Base-by-base conservation (phyloP, 1,140 invertebrate genomes). In the Papilio helenus region DNA sequence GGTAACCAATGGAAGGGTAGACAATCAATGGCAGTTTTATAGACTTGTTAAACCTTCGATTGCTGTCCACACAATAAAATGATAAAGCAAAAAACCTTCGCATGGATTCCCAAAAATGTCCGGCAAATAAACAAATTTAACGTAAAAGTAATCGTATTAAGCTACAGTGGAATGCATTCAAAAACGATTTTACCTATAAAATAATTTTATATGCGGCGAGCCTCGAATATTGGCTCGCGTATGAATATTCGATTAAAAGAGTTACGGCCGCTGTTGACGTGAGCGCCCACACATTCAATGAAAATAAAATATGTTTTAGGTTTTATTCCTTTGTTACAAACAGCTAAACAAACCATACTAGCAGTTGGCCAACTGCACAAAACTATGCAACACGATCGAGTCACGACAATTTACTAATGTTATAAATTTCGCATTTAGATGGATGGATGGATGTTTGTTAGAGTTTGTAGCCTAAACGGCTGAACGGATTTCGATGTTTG, bases 201-300 rank as follows among this genome's bases (percentile, higher is more conserved):
- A 61, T 61, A 61, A 61, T 61, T 61, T 61, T 26, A 61, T 61
- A 23, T 61, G 58, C 58, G 58, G 58, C 58, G 58, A 61, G 23
- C 23, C 10, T 26, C 58, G 23, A 23, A 26, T 26, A 61, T 12
- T 61, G 58, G 58, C 20, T 61, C 23, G 23, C 58, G 58, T 61
- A 61, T 61, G 58, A 61, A 61, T 26, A 61, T 61, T 61, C 58
- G 58, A 61, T 61, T 61, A 61, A 61, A 61, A 61, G 58, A 61
- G 58, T 61, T 61, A 61, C 58, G 2, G 58, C 23, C 58, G 58
- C 58, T 61, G 58, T 26, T 61, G 58, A 61, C 58, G 58, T 61
- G n/a, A 58, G 58, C 23, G 58, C 10, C 58, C 58, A 26, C 58
- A 61, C 20, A 61, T 26, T 26, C 58, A 55, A 55, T 55, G 20